phyloP scores from a whole-genome alignment of 2,888 invertebrate genomes.

The Griposia aprilina region DNA sequence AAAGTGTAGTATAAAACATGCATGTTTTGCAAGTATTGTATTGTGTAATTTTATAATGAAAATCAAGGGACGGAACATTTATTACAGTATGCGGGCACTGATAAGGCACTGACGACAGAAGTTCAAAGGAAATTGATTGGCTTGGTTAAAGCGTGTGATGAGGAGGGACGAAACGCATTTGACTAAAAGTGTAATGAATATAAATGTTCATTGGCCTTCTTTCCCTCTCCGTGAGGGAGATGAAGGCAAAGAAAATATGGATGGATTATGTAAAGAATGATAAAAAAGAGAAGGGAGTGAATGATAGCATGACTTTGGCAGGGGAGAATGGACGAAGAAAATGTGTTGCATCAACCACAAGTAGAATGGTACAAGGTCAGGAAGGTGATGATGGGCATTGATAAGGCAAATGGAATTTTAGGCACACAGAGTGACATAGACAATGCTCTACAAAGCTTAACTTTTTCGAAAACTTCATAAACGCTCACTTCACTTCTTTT shows the following conservation, averaged over 20 bases:
- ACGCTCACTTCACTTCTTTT: no score
- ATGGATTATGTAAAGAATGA: background rate
- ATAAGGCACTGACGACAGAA: background rate
- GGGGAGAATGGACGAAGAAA: no score
- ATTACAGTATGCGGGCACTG: no score
- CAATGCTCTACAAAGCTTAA: no score
- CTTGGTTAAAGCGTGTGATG: background rate
- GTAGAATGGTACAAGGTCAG: no score
- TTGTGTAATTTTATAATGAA: background rate
- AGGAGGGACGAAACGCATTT: background rate
- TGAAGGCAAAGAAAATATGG: background rate
- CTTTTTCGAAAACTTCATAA: background rate
- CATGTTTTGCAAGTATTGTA: background rate
- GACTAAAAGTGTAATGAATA: background rate
- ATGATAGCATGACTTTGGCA: background rate
- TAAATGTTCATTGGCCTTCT: background rate
- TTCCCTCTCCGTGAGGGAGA: background rate
- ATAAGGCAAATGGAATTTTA: background rate
- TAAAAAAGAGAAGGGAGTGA: background rate
- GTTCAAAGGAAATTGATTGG: background rate
- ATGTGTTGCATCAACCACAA: no score
- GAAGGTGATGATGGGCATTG: no score
- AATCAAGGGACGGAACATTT: background rate
- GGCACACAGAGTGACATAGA: background rate
- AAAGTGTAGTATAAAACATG: conserved; percentile 9